Evolutionary conservation across 2,113 vertebrate species (phyloP), one percentile per base, ranked within the genome.

Genomic region (Cololabis saira): DNA sequence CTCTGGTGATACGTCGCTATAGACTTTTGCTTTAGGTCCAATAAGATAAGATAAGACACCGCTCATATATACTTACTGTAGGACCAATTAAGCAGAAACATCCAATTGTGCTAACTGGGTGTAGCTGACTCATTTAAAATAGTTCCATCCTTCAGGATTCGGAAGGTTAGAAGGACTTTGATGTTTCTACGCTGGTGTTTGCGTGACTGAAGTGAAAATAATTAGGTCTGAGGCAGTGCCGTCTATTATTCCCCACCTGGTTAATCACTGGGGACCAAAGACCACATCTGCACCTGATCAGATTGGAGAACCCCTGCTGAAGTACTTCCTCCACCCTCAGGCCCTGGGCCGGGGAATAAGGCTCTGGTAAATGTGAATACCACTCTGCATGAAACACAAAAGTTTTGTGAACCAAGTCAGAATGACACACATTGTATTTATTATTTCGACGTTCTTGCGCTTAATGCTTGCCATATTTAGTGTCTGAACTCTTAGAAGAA

Each of bases 251-350:
- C 58, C 62, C 49, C 60, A 67, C 67, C 40, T 65, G 61, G 50
- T 69, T 76, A 67, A 43, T 68, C 55, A 67, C 57, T 57, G 22
- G 59, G 42, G 60, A 62, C 22, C 48, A 30, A 62, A 67, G 19
- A 45, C 3, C 58, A 80, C 90, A 90, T 89, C 87, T 89, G 90
- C 52, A 78, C 19, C 5, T 27, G 45, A 76, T 90, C 78, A 84
- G 8, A 41, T 50, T 1, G 15, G 53, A 76, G 53, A 67, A 71
- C 24, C 41, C 47, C 71, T 18, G 60, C 37, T 60, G 37, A 61
- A 17, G 16, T 30, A 17, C 57, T 80, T 75, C 68, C 63, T 27
- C 21, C 65, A 60, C 68, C 63, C 60, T 67, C 16, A 58, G 68
- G 59, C 54, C 16, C 19, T 27, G 68, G 15, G 64, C 49, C 14